Evolutionary conservation across 2,797 vertebrate genomes (phyloP), one percentile per base, ranked within the genome.

Genomic region (Ambastaia sidthimunki): DNA sequence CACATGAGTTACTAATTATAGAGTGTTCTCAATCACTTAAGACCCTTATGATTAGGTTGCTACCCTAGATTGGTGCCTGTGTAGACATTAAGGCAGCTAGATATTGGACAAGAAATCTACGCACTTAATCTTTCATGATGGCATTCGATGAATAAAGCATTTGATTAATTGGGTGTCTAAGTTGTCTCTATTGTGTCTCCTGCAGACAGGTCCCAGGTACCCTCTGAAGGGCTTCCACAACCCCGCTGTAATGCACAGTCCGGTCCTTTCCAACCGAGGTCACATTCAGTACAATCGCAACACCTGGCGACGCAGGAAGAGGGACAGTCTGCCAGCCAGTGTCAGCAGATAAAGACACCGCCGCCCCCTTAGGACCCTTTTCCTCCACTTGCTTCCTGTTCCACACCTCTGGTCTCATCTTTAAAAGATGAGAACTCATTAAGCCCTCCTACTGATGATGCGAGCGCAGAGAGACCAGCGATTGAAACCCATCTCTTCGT

Each of bases 311-410:
- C 96, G 96, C 89, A 95, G 95, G 87, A 99, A 98, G 90, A 93
- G 97, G 90, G 97, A 98, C 91, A 96, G 91, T 90, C 94, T 98
- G 55, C 97, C 96, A 0, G 95, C 96, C 83, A 97, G 96, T 89
- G 95, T 98, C 90, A 99, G 96, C 94, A 96, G 97, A 97, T 98
- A 92, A 92, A 91, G 87, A 85, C 88, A 74, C 63, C 0, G 18
- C 21, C 34, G 4, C 4, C 11, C n/a, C 41, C 41, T 50, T n/a
- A 3, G 12, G 66, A 31, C 62, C n/a, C 77, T 79, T 50, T 79
- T 78, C 41, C 25, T 47, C 50, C 59, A 41, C 34, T 60, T 4
- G 55, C 83, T 76, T 69, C 66, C 7, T 65, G 15, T 71, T 31
- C 41, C 73, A 55, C 3, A 7, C 41, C 70, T 52, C 50, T 52